Percentiles rank a stretch among this genome's conserved stretches.
Conservation (phyloP, 2,113 vertebrate genomes). For the Cryptotis parvus region DNA sequence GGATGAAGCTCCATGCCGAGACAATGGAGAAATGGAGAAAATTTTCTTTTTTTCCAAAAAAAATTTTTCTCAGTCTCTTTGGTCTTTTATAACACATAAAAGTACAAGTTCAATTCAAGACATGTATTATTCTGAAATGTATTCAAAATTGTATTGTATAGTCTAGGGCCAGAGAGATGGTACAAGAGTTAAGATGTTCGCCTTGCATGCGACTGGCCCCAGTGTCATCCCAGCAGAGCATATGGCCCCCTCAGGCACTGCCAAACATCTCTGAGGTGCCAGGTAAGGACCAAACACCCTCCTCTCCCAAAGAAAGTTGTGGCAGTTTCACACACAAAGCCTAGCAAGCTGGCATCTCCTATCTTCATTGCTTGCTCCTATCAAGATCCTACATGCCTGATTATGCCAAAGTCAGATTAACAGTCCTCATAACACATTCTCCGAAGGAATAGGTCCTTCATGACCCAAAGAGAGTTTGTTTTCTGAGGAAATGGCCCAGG, state of each 20-base stretch:
- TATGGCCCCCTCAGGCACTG: too few species aligned
- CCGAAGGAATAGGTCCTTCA: not conserved
- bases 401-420: not conserved
- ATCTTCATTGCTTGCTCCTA: not conserved
- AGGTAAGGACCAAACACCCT: too few species aligned
- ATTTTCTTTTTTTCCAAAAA: too few species aligned
- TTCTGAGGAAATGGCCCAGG: not conserved
- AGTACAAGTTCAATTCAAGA: not conserved
- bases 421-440: not conserved
- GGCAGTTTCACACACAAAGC: not conserved
- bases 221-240: too few species aligned
- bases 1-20: too few species aligned
- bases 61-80: too few species aligned
- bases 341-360: not conserved
- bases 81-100: not conserved
- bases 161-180: too few species aligned
- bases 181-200: too few species aligned
- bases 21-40: too few species aligned
- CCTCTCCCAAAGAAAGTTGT: too few species aligned
- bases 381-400: not conserved
- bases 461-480: constrained; percentile 22
- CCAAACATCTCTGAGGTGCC: too few species aligned
- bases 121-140: constrained; percentile 7
- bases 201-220: too few species aligned
- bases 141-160: not conserved